These are phyloP conservation scores for Mythimna pallens DNA, from an alignment of 2,888 invertebrate genomes.

Conservation along the genomic window DNA sequence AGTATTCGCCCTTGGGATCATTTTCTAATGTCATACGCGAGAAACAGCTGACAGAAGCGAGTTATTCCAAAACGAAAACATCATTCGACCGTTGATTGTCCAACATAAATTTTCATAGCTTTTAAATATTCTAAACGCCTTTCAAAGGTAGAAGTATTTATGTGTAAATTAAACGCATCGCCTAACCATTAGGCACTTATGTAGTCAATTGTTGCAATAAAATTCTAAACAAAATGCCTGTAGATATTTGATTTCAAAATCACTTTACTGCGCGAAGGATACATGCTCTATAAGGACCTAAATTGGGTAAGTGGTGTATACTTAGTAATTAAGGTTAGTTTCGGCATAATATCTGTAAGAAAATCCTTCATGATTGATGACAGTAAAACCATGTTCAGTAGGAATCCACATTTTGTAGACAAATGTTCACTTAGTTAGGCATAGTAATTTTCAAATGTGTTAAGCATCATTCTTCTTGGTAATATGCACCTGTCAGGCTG, in stretches of 20 bases:
- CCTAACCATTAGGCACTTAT: background rate
- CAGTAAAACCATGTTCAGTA: conserved; percentile 15
- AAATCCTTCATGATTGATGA: conserved; percentile 27
- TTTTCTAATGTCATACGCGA: no score
- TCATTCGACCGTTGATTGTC: conserved; percentile 1
- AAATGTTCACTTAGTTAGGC: conserved; percentile 1
- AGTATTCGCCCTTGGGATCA: no score
- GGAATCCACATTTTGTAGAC: conserved; percentile 4
- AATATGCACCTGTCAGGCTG: conserved; percentile 38
- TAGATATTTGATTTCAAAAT: conserved; percentile 4
- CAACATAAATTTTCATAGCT: conserved; percentile 3
- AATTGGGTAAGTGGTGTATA: conserved; percentile 6
- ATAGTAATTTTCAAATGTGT: conserved; percentile 18
- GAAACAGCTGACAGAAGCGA: no score
- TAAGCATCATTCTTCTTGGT: conserved; percentile 29
- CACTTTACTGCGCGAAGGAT: conserved; percentile 4
- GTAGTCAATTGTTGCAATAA: conserved; percentile 11
- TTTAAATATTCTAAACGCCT: conserved; percentile 11
- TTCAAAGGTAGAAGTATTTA: conserved; percentile 11
- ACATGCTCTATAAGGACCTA: background rate
- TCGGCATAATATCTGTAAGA: background rate
- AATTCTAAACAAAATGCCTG: background rate
- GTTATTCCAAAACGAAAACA: background rate
- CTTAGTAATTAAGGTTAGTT: background rate
- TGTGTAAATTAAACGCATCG: conserved; percentile 20